Evolutionary conservation across 1,140 invertebrate species (phyloP).

Genomic region (Drosophila ficusphila): DNA sequence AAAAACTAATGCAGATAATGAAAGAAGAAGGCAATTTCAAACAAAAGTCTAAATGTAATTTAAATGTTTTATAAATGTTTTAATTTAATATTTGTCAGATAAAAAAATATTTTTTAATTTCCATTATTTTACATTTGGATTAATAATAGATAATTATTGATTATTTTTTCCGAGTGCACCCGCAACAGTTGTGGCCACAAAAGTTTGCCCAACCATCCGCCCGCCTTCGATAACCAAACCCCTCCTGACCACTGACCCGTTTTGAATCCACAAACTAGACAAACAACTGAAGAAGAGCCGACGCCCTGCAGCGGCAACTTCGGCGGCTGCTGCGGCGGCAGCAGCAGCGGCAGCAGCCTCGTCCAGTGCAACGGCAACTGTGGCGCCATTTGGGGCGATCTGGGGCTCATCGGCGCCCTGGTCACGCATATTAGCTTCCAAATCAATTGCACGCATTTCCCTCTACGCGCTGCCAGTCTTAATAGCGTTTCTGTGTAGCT

Average conservation of each 20-base stretch:
- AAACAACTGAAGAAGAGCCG: slow-evolving; percentile 76
- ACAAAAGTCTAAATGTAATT: too few relatives aligned
- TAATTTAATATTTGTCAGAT: too few relatives aligned
- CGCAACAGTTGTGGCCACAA: slow-evolving; percentile 62
- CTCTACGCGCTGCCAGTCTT: slow-evolving; percentile 75
- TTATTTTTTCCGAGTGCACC: background rate
- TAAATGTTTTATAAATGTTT: too few relatives aligned
- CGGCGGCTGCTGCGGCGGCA: slow-evolving; percentile 51
- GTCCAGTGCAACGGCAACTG: slow-evolving; percentile 27
- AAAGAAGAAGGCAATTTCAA: too few relatives aligned
- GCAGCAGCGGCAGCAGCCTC: slow-evolving; percentile 41
- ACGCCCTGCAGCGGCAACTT: slow-evolving; percentile 69
- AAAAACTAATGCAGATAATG: background rate
- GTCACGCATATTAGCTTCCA: slow-evolving; percentile 69
- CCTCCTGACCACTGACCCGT: background rate
- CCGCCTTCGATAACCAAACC: background rate
- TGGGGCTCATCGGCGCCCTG: slow-evolving; percentile 48
- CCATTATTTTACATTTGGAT: background rate
- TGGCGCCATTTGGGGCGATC: slow-evolving; percentile 13
- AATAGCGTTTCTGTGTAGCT: slow-evolving; percentile 80
- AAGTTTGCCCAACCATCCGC: slow-evolving; percentile 7
- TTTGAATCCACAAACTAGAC: slow-evolving; percentile 39
- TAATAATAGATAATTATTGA: background rate
- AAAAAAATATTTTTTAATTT: too few relatives aligned
- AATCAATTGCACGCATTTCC: slow-evolving; percentile 77